Percentiles rank a stretch among this genome's conserved stretches.
These are phyloP conservation scores for Polymixis lichenea DNA, from an alignment of 2,888 invertebrate genomes.

Conservation along the genomic window DNA sequence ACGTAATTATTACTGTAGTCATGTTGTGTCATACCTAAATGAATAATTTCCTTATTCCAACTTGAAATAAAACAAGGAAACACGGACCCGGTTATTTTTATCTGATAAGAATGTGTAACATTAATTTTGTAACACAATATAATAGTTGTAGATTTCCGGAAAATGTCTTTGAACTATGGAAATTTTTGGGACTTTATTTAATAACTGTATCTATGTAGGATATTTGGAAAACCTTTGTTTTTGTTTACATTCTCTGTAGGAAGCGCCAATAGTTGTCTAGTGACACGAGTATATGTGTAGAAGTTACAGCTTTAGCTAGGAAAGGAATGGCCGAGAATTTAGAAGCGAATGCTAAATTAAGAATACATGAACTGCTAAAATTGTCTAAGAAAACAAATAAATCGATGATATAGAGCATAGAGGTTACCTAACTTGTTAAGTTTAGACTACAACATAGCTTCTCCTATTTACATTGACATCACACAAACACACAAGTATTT, in stretches of 20 bases:
- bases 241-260: slow-evolving; percentile 34
- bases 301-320: background rate
- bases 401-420: slow-evolving; percentile 1
- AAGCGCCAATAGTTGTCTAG: slow-evolving; percentile 21
- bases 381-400: slow-evolving; percentile 10
- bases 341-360: slow-evolving; percentile 10
- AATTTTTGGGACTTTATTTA: slow-evolving; percentile 49
- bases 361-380: slow-evolving; percentile 1
- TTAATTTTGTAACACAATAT: slow-evolving; percentile 46
- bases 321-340: slow-evolving; percentile 1
- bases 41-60: slow-evolving; percentile 34
- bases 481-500: slow-evolving; percentile 17
- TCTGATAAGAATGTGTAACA: slow-evolving; percentile 53
- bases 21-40: slow-evolving; percentile 12
- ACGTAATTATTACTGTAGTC: background rate
- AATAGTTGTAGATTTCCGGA: slow-evolving; percentile 48
- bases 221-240: slow-evolving; percentile 23
- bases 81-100: slow-evolving; percentile 44
- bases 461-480: slow-evolving; percentile 35
- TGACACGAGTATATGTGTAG: background rate
- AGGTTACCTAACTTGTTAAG: slow-evolving; percentile 6
- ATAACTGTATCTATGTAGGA: slow-evolving; percentile 53
- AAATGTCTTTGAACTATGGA: slow-evolving; percentile 53
- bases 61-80: slow-evolving; percentile 60
- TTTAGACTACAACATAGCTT: slow-evolving; percentile 8